These are phyloP conservation scores for Oreochromis aureus DNA, from an alignment of 2,113 vertebrate species.

Conservation along the genomic window DNA sequence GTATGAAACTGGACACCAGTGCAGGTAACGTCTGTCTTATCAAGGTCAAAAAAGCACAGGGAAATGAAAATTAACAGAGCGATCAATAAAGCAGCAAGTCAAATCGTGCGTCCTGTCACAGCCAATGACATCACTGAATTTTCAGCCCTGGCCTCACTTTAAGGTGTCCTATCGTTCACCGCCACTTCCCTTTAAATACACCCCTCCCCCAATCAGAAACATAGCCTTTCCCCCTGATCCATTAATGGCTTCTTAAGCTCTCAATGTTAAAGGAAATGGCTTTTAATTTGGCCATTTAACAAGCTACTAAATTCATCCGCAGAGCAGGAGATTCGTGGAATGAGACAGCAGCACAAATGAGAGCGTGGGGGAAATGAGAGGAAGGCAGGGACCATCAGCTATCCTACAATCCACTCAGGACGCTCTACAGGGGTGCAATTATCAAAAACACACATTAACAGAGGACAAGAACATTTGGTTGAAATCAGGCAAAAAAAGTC, in stretches of 20 bases:
- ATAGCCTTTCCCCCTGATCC: slow-evolving; percentile 9
- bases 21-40: slow-evolving; percentile 17
- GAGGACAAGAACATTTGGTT: not conserved
- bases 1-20: not conserved
- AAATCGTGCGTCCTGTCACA: not conserved
- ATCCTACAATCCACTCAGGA: not conserved
- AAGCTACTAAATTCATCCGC: slow-evolving; percentile 36
- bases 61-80: slow-evolving; percentile 5
- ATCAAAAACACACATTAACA: not conserved
- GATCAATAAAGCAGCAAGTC: slow-evolving; percentile 13
- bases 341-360: not conserved
- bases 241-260: slow-evolving; percentile 32
- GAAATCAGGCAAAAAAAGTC: not conserved
- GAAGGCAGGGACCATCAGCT: not conserved
- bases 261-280: slow-evolving; percentile 34
- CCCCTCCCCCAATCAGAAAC: not conserved
- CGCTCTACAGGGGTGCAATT: not conserved
- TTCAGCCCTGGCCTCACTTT: not conserved
- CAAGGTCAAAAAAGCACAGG: slow-evolving; percentile 46
- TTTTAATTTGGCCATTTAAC: slow-evolving; percentile 63
- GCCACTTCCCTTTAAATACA: not conserved
- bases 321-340: not conserved
- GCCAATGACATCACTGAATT: slow-evolving; percentile 28
- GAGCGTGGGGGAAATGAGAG: not conserved
- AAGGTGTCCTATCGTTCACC: not conserved